phyloP scores from a whole-genome alignment of 1,140 invertebrate genomes.

The Drosophila pandora region DNA sequence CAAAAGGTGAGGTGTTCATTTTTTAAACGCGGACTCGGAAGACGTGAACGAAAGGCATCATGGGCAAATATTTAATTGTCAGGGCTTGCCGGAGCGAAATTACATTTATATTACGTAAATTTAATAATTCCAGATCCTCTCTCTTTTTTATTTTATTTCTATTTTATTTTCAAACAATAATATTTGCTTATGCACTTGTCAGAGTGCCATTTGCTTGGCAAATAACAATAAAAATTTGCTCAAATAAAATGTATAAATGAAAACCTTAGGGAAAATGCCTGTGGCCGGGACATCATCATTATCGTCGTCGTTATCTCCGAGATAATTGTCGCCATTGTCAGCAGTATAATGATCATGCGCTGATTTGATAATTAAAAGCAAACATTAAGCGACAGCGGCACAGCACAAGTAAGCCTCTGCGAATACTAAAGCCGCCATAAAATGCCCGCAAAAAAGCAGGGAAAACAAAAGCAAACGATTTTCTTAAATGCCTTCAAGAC shows the following conservation, averaged over 20 bases:
- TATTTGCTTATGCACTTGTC: conserved; percentile 30
- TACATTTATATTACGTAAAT: not conserved
- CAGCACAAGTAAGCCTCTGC: conserved; percentile 47
- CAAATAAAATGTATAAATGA: conserved; percentile 60
- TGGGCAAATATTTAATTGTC: conserved; percentile 7
- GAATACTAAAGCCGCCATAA: conserved; percentile 67
- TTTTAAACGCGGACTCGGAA: conserved; percentile 34
- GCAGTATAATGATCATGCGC: conserved; percentile 72
- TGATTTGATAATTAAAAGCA: conserved; percentile 81
- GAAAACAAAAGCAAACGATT: conserved; percentile 25
- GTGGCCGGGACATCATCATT: conserved; percentile 15
- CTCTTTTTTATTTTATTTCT: conserved; percentile 1
- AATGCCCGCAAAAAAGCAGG: conserved; percentile 17
- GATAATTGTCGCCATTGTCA: conserved; percentile 61
- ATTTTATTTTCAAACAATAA: conserved; percentile 35
- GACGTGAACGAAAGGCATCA: not conserved
- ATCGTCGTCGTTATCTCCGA: conserved; percentile 20
- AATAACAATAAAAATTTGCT: conserved; percentile 46
- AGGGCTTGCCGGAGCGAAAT: conserved; percentile 1
- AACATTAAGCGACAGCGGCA: conserved; percentile 63
- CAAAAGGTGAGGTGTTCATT: conserved; percentile 22
- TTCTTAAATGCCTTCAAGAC: conserved; percentile 25
- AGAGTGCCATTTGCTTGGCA: conserved; percentile 34
- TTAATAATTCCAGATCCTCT: conserved; percentile 11
- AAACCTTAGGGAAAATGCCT: conserved; percentile 44